Evolutionary conservation across 2,888 invertebrate genomes (phyloP).

Genomic region (Aricia artaxerxes): DNA sequence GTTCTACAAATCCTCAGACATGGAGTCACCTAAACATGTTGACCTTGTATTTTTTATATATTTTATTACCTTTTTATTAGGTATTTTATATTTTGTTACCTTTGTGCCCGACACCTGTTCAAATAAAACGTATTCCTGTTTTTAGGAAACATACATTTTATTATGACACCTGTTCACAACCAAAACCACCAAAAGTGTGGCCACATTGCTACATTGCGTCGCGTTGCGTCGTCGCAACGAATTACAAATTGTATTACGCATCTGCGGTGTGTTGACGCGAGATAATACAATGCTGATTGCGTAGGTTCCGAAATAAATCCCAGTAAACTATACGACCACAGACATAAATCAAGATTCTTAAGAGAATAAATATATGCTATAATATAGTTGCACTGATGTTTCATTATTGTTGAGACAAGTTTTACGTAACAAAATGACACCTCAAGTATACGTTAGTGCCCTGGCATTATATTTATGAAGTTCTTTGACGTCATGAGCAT

Average conservation of each 20-base stretch:
- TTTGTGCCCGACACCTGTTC: not conserved
- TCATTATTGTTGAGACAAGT: too few species aligned
- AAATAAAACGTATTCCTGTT: not conserved
- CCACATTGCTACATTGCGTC: not conserved
- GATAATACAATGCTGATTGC: too few species aligned
- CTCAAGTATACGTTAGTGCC: too few species aligned
- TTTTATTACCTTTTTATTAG: not conserved
- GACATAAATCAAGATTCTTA: too few species aligned
- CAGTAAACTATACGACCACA: too few species aligned
- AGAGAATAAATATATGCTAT: too few species aligned
- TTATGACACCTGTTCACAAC: not conserved
- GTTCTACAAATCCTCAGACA: not conserved
- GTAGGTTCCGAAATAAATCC: too few species aligned
- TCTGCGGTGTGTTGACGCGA: not conserved
- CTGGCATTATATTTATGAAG: too few species aligned
- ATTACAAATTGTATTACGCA: not conserved
- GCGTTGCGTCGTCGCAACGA: too few species aligned
- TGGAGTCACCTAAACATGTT: not conserved
- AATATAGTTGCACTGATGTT: too few species aligned
- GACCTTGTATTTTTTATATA: constrained; percentile 14
- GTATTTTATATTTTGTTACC: not conserved
- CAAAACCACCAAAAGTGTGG: not conserved
- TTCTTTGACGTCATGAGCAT: too few species aligned
- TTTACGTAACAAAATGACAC: too few species aligned
- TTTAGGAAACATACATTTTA: not conserved